Base-by-base conservation (phyloP, 2,888 invertebrate species). In the Malthinus seriepunctatus region DNA sequence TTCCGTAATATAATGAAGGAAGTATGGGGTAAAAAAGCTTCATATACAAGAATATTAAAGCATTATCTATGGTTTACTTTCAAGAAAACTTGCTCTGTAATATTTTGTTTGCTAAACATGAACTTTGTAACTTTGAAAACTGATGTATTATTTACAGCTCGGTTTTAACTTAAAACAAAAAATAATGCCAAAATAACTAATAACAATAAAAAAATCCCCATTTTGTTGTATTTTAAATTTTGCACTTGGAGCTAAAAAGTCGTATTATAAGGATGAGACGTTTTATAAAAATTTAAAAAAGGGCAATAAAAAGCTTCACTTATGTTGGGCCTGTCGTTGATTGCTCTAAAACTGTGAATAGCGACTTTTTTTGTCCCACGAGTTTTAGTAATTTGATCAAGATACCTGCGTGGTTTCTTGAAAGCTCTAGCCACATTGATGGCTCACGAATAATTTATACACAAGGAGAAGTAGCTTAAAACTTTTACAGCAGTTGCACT, bases 401-500 rank as follows among this genome's bases (percentile, higher is more conserved):
- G 71, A 68, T 71, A 70, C 70, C 71, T 71, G 69, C 68, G 69
- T 70, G 68, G 70, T 71, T 62, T 65, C 62, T 65, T 74, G 73
- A 73, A 69, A 74, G 74, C 73, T 69, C 39, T 62, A 67, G 67
- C 72, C 68, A 67, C 72, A 71, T 73, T 72, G 75, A 74, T 73
- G 74, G 71, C 67, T 68, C 63, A 63, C 68, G 74, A 75, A 75
- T 76, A 70, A 76, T 75, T 76, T 73, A 76, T 76, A 66, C 63
- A 60, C 67, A 70, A 71, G 70, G 72, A 75, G 71, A 42, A 73
- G 74, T 71, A 67, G 70, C 71, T 73, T 70, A 71, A 73, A 73
- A 74, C 66, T 75, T 72, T 69, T 69, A 64, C 56, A 57, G 51
- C 55, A 51, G 48, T 51, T 55, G 51, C 53, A 59, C 59, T 59